Base-by-base conservation (phyloP, 2,113 vertebrate genomes). In the Cromileptes altivelis region DNA sequence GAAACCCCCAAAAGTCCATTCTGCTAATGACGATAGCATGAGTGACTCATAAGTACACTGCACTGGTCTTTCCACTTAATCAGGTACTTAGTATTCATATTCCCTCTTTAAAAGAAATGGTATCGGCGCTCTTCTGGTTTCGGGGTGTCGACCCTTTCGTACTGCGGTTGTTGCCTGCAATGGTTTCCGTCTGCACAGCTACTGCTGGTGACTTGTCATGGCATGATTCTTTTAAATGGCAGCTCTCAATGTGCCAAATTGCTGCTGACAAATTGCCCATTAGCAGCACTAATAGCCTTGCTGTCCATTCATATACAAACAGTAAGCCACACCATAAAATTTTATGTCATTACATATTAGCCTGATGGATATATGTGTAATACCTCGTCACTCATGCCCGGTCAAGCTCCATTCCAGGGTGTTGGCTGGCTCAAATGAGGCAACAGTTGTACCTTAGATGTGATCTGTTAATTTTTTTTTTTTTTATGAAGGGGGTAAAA, bases 241-340 rank as follows among this genome's bases (percentile, higher is more conserved):
- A 68, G 8, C 69, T 67, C 27, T 82, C 21, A 80, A 23, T 68
- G 17, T 70, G 79, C 72, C 75, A 80, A 13, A 80, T 70, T 56
- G 49, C 71, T 19, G 23, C 57, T 57, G 52, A 84, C 58, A 77
- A 70, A 88, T 77, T 47, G 50, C 50, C 71, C 2, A 84, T 86
- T 86, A 86, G 60, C 55, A 58, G 30, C 67, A 55, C 33, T 70
- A 88, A 76, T 58, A 57, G 63, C 68, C n/a, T 85, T 6, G 64
- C 76, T 81, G 61, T 57, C 77, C 74, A 63, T 74, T 73, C 47
- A 73, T 77, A 77, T 70, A 86, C 47, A 85, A 82, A 9, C 72
- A 64, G 56, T 70, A 71, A 71, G 23, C 64, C 62, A 67, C 53
- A 40, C 63, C 65, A 78, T 88, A 72, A 86, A 81, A 78, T 60